Evolutionary conservation across 2,113 vertebrate genomes (phyloP).

Genomic region (Bothrops jararaca): DNA sequence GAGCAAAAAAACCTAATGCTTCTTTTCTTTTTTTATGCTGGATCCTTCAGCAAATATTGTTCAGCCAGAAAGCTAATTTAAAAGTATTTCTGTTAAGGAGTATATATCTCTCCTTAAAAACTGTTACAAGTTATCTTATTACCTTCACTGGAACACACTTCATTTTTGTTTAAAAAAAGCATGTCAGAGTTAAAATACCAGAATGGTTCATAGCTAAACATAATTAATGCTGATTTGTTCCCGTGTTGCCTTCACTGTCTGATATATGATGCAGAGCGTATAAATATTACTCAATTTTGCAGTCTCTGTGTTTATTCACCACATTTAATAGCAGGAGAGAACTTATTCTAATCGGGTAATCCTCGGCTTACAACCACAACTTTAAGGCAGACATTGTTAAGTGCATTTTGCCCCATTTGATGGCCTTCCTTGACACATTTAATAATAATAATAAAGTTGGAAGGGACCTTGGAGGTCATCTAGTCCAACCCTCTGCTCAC

Average conservation of each 20-base stretch:
- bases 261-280: neutral
- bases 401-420: too few species aligned
- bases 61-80: conserved; percentile 57
- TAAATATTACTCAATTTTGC: conserved; percentile 51
- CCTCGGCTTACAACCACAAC: too few species aligned
- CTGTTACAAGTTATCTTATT: conserved; percentile 31
- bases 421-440: too few species aligned
- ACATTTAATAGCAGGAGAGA: neutral
- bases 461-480: neutral
- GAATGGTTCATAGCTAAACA: conserved; percentile 39
- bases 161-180: neutral
- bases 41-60: conserved; percentile 54
- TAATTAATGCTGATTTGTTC: conserved; percentile 50
- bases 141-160: conserved; percentile 26
- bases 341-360: neutral
- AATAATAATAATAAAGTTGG: too few species aligned
- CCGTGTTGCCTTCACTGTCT: neutral
- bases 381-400: too few species aligned
- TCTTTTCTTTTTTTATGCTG: conserved; percentile 25
- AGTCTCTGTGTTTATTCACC: conserved; percentile 31
- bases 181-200: conserved; percentile 49
- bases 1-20: conserved; percentile 54
- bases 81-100: conserved; percentile 54
- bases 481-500: neutral
- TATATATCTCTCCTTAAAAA: neutral